A percentile compares a stretch with the other conserved stretches of the same genome.
Evolutionary conservation across 2,888 invertebrate species (phyloP).

Genomic region (Leptura quadrifasciata): DNA sequence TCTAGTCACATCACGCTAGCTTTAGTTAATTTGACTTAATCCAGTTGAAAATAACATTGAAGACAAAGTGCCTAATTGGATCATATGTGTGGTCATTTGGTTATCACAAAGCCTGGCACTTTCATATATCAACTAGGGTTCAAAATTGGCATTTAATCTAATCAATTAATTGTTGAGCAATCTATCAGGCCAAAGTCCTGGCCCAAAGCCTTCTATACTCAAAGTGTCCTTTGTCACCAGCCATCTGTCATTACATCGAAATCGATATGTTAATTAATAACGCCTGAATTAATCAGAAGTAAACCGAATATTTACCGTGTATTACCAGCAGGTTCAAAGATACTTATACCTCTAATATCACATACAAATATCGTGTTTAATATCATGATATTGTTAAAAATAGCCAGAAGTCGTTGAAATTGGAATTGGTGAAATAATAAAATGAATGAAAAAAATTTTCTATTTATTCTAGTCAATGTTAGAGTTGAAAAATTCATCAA

Average conservation of each 20-base stretch:
- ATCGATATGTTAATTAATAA: constrained; percentile 26
- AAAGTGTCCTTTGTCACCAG: constrained; percentile 22
- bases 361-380: not conserved
- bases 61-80: not conserved
- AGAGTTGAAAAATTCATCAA: too few species aligned
- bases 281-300: not conserved
- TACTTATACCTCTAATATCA: too few species aligned
- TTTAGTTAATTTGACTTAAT: not conserved
- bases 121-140: constrained; percentile 4
- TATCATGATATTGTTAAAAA: not conserved
- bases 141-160: constrained; percentile 36
- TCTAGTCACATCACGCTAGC: not conserved
- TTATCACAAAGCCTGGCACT: constrained; percentile 14
- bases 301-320: constrained; percentile 1
- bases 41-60: not conserved
- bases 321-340: not conserved
- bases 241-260: constrained; percentile 28
- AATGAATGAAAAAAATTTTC: too few species aligned
- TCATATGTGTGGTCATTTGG: constrained; percentile 14
- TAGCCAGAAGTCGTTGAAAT: not conserved
- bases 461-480: too few species aligned
- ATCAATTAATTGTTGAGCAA: constrained; percentile 32
- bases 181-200: not conserved
- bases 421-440: not conserved
- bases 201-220: constrained; percentile 13